phyloP scores from a whole-genome alignment of 37 sponge, comb jelly and placozoan genomes.

The Ephydatia muelleri region DNA sequence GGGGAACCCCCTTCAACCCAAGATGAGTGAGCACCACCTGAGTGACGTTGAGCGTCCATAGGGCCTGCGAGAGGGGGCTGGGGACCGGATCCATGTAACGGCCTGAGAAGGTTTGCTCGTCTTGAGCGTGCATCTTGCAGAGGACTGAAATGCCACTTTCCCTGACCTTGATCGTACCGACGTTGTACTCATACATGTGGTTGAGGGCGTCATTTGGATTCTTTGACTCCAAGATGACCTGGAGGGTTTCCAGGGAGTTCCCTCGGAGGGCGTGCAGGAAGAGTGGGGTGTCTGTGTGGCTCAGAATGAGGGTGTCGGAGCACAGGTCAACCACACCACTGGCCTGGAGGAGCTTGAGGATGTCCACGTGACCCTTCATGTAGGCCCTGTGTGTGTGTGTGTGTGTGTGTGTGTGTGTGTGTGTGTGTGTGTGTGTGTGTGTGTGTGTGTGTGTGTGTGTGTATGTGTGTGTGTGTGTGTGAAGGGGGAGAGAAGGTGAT shows the following conservation, averaged over 20 bases:
- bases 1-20: constrained; percentile 37
- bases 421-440: neutral
- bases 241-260: neutral
- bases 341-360: constrained; percentile 16
- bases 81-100: neutral
- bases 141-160: constrained; percentile 17
- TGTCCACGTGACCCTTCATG: neutral
- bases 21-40: constrained; percentile 30
- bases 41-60: neutral
- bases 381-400: neutral
- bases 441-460: neutral
- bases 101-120: neutral
- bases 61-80: neutral
- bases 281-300: neutral
- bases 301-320: neutral
- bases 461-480: neutral
- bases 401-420: neutral
- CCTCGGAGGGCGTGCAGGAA: constrained; percentile 19
- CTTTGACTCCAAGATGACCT: neutral
- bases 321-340: neutral
- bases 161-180: neutral
- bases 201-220: neutral
- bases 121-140: neutral
- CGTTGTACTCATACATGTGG: constrained; percentile 24
- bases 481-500: too few species aligned